phyloP scores from a whole-genome alignment of 2,113 vertebrate genomes.

The Nanger granti region DNA sequence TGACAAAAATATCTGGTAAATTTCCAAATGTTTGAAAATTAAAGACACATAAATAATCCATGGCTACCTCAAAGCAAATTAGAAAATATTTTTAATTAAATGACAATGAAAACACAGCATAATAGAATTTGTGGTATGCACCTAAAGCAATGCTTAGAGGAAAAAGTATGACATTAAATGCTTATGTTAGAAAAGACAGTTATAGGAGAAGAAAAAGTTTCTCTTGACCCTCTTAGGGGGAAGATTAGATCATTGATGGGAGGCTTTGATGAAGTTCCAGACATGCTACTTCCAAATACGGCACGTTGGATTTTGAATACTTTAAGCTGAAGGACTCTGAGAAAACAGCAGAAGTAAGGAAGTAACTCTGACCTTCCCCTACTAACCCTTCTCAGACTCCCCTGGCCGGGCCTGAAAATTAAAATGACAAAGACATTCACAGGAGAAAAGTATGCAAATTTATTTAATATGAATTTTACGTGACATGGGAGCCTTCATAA shows the following conservation, averaged over 20 bases:
- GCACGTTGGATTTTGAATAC: background rate
- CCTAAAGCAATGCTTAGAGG: background rate
- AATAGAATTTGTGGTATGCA: background rate
- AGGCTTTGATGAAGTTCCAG: background rate
- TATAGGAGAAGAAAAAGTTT: background rate
- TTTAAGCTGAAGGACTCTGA: background rate
- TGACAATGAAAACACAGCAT: background rate
- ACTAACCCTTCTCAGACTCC: background rate
- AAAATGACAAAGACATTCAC: background rate
- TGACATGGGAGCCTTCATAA: background rate
- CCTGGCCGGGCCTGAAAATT: background rate
- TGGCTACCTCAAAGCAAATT: background rate
- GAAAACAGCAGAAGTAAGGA: background rate
- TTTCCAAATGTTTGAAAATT: background rate
- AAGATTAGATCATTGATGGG: background rate
- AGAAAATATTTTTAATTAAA: conserved; percentile 9
- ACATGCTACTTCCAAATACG: background rate
- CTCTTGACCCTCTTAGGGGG: background rate
- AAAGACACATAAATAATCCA: background rate
- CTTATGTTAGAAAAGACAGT: background rate
- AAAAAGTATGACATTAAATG: background rate
- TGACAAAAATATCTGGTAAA: background rate
- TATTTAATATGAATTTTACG: background rate
- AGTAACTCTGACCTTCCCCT: background rate
- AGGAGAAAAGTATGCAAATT: background rate